phyloP scores from a whole-genome alignment of 1,140 invertebrate genomes.

The Dreissena rostriformis region DNA sequence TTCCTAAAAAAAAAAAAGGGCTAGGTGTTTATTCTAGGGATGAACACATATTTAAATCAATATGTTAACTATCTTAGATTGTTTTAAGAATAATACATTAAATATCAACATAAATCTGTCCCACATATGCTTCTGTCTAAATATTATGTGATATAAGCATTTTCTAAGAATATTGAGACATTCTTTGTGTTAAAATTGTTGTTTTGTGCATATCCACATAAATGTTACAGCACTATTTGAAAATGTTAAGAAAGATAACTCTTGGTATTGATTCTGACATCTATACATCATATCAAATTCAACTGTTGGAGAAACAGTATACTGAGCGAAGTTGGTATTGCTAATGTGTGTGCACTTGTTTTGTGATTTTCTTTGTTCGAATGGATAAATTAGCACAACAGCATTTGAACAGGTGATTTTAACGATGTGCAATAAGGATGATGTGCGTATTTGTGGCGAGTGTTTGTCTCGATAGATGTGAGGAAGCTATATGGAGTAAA shows the following conservation, averaged over 20 bases:
- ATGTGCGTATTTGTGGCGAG: neutral
- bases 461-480: neutral
- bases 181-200: too few relatives aligned
- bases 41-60: too few relatives aligned
- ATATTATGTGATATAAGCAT: too few relatives aligned
- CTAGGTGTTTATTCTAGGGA: too few relatives aligned
- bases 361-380: neutral
- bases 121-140: too few relatives aligned
- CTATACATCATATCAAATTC: neutral
- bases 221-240: too few relatives aligned
- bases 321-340: neutral
- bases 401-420: constrained; percentile 38
- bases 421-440: constrained; percentile 52
- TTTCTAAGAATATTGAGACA: too few relatives aligned
- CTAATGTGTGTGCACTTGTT: neutral
- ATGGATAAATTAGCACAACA: neutral
- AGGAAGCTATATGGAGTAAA: neutral
- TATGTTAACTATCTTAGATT: too few relatives aligned
- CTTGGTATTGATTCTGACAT: neutral
- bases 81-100: too few relatives aligned
- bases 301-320: neutral
- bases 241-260: neutral
- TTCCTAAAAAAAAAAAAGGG: too few relatives aligned
- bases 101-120: too few relatives aligned
- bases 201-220: too few relatives aligned